Evolutionary conservation across 2,113 vertebrate genomes (phyloP).

Genomic region (Leptodactylus fuscus): DNA sequence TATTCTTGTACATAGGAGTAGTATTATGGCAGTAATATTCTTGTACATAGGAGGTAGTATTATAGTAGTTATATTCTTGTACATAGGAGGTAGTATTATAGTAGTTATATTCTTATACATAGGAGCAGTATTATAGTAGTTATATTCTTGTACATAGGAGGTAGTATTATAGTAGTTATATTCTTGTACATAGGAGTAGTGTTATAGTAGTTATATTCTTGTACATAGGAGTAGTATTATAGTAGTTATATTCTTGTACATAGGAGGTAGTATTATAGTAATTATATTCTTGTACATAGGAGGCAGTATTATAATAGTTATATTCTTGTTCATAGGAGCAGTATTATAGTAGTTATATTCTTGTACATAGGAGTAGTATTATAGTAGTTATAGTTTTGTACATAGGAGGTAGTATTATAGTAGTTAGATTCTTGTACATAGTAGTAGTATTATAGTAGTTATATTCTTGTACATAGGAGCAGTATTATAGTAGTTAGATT

Average conservation of each 20-base stretch:
- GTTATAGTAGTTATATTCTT: constrained; percentile 12
- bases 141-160: neutral
- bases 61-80: constrained; percentile 19
- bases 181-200: neutral
- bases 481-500: no score
- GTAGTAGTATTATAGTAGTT: no score
- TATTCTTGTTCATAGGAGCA: neutral
- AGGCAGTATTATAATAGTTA: neutral
- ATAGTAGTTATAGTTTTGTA: neutral
- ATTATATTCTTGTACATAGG: neutral
- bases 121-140: constrained; percentile 11
- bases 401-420: no score
- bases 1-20: neutral
- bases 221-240: neutral
- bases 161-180: constrained; percentile 10
- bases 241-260: neutral
- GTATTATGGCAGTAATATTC: constrained; percentile 10
- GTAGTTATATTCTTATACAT: constrained; percentile 5
- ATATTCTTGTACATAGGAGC: no score
- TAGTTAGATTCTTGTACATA: no score
- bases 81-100: constrained; percentile 9
- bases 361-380: neutral
- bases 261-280: neutral
- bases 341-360: constrained; percentile 15
- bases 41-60: constrained; percentile 4